A percentile compares a stretch with the other conserved stretches of the same genome.
Evolutionary conservation across 2,888 invertebrate species (phyloP).

Genomic region (Gymnocheta viridis): DNA sequence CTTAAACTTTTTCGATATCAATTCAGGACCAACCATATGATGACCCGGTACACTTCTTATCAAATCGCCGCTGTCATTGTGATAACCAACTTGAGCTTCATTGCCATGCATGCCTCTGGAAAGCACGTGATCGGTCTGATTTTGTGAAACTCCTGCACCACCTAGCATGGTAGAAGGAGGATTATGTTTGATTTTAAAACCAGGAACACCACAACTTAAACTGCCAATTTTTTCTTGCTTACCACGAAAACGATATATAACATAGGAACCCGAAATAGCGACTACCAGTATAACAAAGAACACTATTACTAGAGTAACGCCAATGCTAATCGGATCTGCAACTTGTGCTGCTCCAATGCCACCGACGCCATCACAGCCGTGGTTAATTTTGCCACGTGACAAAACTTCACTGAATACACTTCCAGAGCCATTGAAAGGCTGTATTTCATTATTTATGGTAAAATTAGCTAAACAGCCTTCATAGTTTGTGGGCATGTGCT

Average conservation of each 20-base stretch:
- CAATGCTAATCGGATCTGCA: constrained; percentile 94
- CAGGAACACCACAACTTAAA: constrained; percentile 86
- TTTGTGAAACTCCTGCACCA: constrained; percentile 86
- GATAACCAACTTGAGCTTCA: constrained; percentile 86
- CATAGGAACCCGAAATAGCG: constrained; percentile 94
- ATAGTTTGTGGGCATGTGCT: constrained; percentile 85
- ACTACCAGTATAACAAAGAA: constrained; percentile 95
- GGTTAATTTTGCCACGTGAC: constrained; percentile 87
- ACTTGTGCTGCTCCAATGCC: constrained; percentile 90
- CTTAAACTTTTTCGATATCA: constrained; percentile 94
- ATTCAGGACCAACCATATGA: constrained; percentile 92
- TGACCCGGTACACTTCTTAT: constrained; percentile 89
- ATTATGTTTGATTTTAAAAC: constrained; percentile 88
- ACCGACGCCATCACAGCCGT: constrained; percentile 89
- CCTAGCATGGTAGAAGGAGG: constrained; percentile 88
- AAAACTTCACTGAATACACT: constrained; percentile 89
- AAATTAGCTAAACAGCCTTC: constrained; percentile 96
- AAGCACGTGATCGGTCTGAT: constrained; percentile 87
- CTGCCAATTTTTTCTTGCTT: constrained; percentile 92
- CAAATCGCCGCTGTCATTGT: constrained; percentile 88
- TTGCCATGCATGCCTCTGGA: constrained; percentile 87
- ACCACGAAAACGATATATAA: constrained; percentile 94
- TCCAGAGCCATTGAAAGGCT: constrained; percentile 94
- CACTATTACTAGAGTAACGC: constrained; percentile 95
- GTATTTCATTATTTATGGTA: constrained; percentile 93